phyloP scores from a whole-genome alignment of 35 echinoderm and acorn worm genomes.

The Stichopus chloronotus region DNA sequence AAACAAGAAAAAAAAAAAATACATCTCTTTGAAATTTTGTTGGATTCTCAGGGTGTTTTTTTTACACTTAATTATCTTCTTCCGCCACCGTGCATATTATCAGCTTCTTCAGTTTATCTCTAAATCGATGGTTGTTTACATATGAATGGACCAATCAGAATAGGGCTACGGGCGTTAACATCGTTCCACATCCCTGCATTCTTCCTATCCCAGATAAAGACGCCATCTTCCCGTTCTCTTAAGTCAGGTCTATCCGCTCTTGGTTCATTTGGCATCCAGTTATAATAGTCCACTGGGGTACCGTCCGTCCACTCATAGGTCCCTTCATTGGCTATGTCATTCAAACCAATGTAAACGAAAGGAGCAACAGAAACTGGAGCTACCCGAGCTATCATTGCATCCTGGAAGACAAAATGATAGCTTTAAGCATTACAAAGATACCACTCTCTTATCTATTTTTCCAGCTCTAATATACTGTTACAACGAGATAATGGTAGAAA shows the following conservation, averaged over 20 bases:
- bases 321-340: constrained; percentile 8
- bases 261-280: constrained; percentile 8
- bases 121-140: constrained; percentile 24
- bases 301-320: constrained; percentile 24
- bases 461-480: no score
- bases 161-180: not conserved
- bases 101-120: not conserved
- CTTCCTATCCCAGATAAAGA: constrained; percentile 30
- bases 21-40: not conserved
- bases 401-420: not conserved
- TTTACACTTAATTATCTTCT: not conserved
- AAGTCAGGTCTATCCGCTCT: not conserved
- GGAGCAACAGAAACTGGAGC: constrained; percentile 7
- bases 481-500: no score
- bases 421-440: no score
- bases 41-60: no score
- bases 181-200: constrained; percentile 24
- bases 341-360: constrained; percentile 27
- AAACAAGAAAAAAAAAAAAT: no score
- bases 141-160: constrained; percentile 35
- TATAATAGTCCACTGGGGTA: constrained; percentile 15
- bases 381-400: not conserved
- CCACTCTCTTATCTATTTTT: no score
- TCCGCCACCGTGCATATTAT: not conserved
- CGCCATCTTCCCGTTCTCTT: constrained; percentile 17